Base-by-base conservation (phyloP, 1,140 invertebrate species). In the Saccostrea echinata region DNA sequence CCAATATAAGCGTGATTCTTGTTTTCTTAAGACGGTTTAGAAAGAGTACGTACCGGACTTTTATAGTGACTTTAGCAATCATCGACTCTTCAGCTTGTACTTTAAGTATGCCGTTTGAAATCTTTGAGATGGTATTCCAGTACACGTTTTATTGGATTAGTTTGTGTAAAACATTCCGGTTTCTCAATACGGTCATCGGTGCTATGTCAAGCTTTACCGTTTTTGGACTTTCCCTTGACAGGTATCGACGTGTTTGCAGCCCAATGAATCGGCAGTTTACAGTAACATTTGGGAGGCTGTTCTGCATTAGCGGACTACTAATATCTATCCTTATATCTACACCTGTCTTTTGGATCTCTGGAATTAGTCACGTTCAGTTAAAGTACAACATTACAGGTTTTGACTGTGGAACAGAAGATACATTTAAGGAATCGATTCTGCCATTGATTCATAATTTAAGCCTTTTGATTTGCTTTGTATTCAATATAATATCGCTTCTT, bases 21-120 rank as follows among this genome's bases (percentile, higher is more conserved):
- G 85, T 91, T 11, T 90, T 90, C 57, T 87, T 81, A 13, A 53
- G 52, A 18, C 43, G 61, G 30, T 91, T 91, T 86, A 86, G 85
- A 21, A 68, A 83, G 52, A 90, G 83, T 71, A 86, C 92, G 13
- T 88, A 91, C 0, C 89, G 90, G 3, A 91, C 71, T 12, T 92
- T 90, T 84, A 90, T 93, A 82, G 57, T 92, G n/a, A 82, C 85
- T 30, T 84, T 93, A 81, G 90, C 91, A 8, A 55, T 89, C 21
- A 84, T 90, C 51, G 92, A 93, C 76, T 30, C 92, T 0, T 21
- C 90, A 13, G 87, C 86, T 33, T 92, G 91, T 84, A 3, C 82
- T 13, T 16, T 92, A 11, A 81, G 87, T 0, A 86, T 93, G 30
- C 92, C 92, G 0, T 91, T 91, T 61, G 92, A 93, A 86, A 90